A percentile compares a stretch with the other conserved stretches of the same genome.
These are phyloP conservation scores for Agapornis roseicollis DNA, from an alignment of 2,113 vertebrate species.

Conservation along the genomic window DNA sequence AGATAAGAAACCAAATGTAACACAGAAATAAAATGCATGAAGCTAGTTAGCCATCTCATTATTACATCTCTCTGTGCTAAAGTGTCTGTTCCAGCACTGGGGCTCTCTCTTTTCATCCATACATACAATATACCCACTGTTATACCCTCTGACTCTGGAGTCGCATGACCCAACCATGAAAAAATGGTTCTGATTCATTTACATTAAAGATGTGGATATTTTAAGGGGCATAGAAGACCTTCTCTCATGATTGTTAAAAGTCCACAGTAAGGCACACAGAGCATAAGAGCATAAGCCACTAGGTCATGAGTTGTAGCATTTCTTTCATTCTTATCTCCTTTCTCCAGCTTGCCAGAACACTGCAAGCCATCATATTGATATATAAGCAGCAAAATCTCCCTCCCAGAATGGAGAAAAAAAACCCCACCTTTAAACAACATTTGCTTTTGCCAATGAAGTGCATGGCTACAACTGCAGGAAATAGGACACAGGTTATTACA, in stretches of 20 bases:
- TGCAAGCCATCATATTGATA: slow-evolving; percentile 47
- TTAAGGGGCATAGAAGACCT: slow-evolving; percentile 45
- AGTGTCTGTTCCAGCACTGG: not conserved
- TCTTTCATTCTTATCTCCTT: slow-evolving; percentile 71
- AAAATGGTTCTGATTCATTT: slow-evolving; percentile 64
- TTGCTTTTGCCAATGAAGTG: not conserved
- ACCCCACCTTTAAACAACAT: not conserved
- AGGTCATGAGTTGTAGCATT: slow-evolving; percentile 52
- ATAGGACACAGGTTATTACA: not conserved
- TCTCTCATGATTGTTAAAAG: slow-evolving; percentile 24
- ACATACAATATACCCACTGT: slow-evolving; percentile 46
- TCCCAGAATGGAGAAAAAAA: not conserved
- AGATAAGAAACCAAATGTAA: not conserved
- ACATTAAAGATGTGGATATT: slow-evolving; percentile 50
- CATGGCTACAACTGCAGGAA: not conserved
- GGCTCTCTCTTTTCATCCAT: slow-evolving; percentile 24
- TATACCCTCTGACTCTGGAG: slow-evolving; percentile 1
- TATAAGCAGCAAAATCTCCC: slow-evolving; percentile 46
- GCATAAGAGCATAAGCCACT: slow-evolving; percentile 39
- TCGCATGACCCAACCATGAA: slow-evolving; percentile 1
- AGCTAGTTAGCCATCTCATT: not conserved
- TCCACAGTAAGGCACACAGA: slow-evolving; percentile 37
- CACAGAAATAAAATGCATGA: not conserved
- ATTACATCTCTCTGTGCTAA: not conserved
- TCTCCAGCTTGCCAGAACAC: slow-evolving; percentile 61